Percentiles rank a stretch among this genome's conserved stretches.
These are phyloP conservation scores for Diploscapter pachys DNA, from an alignment of 1,140 invertebrate species.

Conservation along the genomic window DNA sequence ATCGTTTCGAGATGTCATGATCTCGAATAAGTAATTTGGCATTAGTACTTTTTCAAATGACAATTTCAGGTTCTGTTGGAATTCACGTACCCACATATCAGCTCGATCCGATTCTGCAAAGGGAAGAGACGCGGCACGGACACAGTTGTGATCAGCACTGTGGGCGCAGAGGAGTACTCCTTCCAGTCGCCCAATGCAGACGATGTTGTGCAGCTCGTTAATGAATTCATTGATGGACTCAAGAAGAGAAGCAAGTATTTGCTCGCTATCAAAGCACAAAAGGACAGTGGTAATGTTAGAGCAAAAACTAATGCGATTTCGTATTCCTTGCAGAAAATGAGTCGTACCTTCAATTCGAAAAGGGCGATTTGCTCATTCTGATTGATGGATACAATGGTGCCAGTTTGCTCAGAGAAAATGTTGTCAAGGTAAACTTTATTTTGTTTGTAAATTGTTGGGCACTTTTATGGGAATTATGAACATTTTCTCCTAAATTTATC, in stretches of 20 bases:
- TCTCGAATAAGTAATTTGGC: too few relatives aligned
- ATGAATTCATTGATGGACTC: slow-evolving; percentile 93
- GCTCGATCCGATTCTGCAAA: slow-evolving; percentile 34
- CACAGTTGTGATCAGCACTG: slow-evolving; percentile 83
- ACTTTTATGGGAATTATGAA: too few relatives aligned
- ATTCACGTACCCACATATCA: slow-evolving; percentile 80
- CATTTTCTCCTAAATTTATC: too few relatives aligned
- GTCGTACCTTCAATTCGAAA: slow-evolving; percentile 73
- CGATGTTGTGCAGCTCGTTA: slow-evolving; percentile 91
- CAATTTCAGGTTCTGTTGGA: slow-evolving; percentile 59
- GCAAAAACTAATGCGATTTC: neutral
- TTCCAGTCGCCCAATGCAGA: slow-evolving; percentile 98
- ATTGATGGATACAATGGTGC: slow-evolving; percentile 90
- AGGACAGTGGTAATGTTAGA: slow-evolving; percentile 66
- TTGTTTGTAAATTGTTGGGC: too few relatives aligned
- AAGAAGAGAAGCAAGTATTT: slow-evolving; percentile 94
- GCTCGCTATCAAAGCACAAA: slow-evolving; percentile 92
- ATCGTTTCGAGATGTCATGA: too few relatives aligned
- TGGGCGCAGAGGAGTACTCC: slow-evolving; percentile 94
- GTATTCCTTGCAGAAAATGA: slow-evolving; percentile 14
- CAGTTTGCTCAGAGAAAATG: slow-evolving; percentile 81
- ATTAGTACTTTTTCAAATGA: too few relatives aligned
- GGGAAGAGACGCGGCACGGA: slow-evolving; percentile 63
- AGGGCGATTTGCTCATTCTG: slow-evolving; percentile 89
- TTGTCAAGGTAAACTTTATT: slow-evolving; percentile 72